Base-by-base conservation (phyloP, 1,140 invertebrate species). In the Drosophila bipectinata region DNA sequence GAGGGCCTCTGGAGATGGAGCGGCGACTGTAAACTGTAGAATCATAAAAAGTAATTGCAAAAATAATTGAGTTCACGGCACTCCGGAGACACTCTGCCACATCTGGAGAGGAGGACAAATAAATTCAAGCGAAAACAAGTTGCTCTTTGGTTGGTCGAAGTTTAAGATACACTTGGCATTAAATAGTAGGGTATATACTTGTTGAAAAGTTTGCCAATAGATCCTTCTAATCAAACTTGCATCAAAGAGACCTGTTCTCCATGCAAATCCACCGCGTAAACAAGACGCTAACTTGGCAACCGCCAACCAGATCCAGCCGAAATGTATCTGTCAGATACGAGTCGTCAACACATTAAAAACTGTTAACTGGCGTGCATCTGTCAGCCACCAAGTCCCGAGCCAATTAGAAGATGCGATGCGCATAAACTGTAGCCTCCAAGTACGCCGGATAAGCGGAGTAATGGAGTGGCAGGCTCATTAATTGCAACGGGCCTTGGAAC, bases 41-140 rank as follows among this genome's bases (percentile, higher is more conserved):
- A 61, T 67, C 57, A 71, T 74, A 80, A 80, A 75, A 69, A 74
- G 78, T 87, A 87, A 87, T 85, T 85, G 78, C 82, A 72, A 85
- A 85, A 85, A 82, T 85, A 85, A 85, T 85, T 85, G 82, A 85
- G 82, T 82, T 85, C 82, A 85, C 77, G 71, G 61, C 82, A 81
- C 81, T 78, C 82, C 39, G 58, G 81, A 81, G 81, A 81, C 54
- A 71, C 72, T 59, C 47, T 49, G 55, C 58, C 26, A 7, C 26
- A 6, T 6, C 26, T 28, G 26, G 26, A 51, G 41, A 55, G 52
- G 55, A 44, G 8, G 59, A 59, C 55, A 48, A 75, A 79, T 76
- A 85, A 77, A 80, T 83, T 71, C 58, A 47, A 56, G 47, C 21
- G 28, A 66, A 79, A 79, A 73, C 66, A 55, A 74, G 39, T 26